Base-by-base conservation (phyloP, 2,113 vertebrate species). In the Spea multiplicata region DNA sequence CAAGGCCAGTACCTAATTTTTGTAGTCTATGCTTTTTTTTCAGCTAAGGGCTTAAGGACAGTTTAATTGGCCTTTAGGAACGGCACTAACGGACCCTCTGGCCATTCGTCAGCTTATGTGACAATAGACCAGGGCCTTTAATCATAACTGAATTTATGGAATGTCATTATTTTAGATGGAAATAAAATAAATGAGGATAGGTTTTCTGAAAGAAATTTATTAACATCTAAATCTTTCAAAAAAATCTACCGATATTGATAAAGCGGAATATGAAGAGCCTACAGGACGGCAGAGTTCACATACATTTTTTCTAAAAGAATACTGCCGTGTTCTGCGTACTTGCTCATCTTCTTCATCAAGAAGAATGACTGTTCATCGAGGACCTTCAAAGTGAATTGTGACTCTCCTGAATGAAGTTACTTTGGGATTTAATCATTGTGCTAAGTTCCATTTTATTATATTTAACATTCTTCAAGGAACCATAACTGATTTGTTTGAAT, bases 151-250 rank as follows among this genome's bases (percentile, higher is more conserved):
- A 52, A 80, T 73, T 68, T 44, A 80, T 80, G n/a, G 50, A 4
- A 8, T 73, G 72, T 80, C 71, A 61, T 73, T 14, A 30, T 52
- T 73, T 45, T 17, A 68, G 17, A 16, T 14, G 52, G 50, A 80
- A 68, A 44, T 47, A 17, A 50, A 49, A 74, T 65, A 66, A 66
- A 74, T 78, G 71, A 52, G 45, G 59, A 67, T 17, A 68, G 53
- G 17, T 66, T 76, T 70, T 73, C 10, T 46, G 2, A 17, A 8
- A 14, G 44, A 47, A 17, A 16, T 48, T 3, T 8, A 9, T 74
- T 45, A 8, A 61, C 50, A 80, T 78, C 82, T 81, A 85, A 84
- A 84, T 84, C 66, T 8, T 70, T 80, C 78, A 59, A 46, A 5
- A 2, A 30, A 17, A 13, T 67, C 12, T 44, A 65, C 14, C 10